These are phyloP conservation scores for Arctia plantaginis DNA, from an alignment of 2,888 invertebrate species.

Conservation along the genomic window DNA sequence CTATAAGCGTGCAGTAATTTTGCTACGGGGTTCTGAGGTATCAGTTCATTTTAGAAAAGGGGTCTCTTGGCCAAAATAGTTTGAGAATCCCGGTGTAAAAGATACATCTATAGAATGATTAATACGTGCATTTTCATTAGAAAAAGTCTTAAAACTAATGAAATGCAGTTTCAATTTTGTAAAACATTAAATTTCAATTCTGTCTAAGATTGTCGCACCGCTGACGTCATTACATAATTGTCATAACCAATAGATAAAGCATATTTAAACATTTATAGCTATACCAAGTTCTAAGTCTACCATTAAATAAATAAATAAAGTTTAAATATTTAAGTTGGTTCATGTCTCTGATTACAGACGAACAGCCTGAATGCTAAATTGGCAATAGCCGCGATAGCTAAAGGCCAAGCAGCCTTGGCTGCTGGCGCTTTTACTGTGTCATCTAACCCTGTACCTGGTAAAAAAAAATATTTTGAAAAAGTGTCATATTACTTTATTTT, in stretches of 20 bases:
- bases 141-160: not conserved
- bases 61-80: too few species aligned
- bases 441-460: constrained; percentile 70
- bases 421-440: constrained; percentile 76
- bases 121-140: not conserved
- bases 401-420: constrained; percentile 72
- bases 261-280: too few species aligned
- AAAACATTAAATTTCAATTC: not conserved
- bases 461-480: too few species aligned
- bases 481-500: not conserved
- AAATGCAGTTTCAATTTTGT: not conserved
- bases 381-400: constrained; percentile 69
- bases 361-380: constrained; percentile 66
- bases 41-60: too few species aligned
- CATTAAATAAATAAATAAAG: not conserved
- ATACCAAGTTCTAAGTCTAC: too few species aligned
- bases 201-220: not conserved
- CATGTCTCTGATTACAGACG: constrained; percentile 55
- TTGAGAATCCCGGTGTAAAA: not conserved
- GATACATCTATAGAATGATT: not conserved
- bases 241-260: not conserved
- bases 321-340: not conserved
- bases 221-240: not conserved
- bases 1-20: too few species aligned
- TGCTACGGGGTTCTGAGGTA: too few species aligned